A percentile compares a stretch with the other conserved stretches of the same genome.
phyloP scores from a whole-genome alignment of 2,113 vertebrate species.

The Esox niger region DNA sequence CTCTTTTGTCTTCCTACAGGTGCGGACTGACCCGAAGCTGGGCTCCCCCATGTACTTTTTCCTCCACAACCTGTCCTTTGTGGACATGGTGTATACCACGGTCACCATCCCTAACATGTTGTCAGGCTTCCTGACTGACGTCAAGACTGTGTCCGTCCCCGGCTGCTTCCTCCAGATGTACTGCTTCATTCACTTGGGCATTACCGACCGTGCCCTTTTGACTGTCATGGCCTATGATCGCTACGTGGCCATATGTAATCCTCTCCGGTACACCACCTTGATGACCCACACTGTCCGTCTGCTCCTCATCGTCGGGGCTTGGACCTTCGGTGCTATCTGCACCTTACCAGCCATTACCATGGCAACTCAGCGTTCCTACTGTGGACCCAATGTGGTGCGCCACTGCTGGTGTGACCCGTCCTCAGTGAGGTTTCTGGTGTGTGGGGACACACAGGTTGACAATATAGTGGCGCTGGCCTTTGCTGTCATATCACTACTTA shows the following conservation, averaged over 20 bases:
- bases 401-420: constrained; percentile 49
- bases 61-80: constrained; percentile 68
- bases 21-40: constrained; percentile 52
- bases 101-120: constrained; percentile 64
- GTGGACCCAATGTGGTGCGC: constrained; percentile 35
- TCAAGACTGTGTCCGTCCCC: constrained; percentile 52
- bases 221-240: constrained; percentile 74
- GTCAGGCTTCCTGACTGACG: constrained; percentile 38
- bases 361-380: constrained; percentile 24
- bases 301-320: constrained; percentile 55
- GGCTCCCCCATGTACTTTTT: constrained; percentile 66
- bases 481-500: constrained; percentile 21
- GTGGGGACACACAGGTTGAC: constrained; percentile 20
- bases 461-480: constrained; percentile 17
- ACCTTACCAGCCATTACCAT: background rate
- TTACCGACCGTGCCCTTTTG: constrained; percentile 69
- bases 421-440: constrained; percentile 38
- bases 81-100: constrained; percentile 61
- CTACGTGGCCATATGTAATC: constrained; percentile 66
- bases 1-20: constrained; percentile 8
- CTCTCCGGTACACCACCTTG: constrained; percentile 61
- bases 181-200: constrained; percentile 54
- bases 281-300: constrained; percentile 59
- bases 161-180: constrained; percentile 70
- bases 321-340: constrained; percentile 48